A percentile compares a stretch with the other conserved stretches of the same genome.
phyloP scores from a whole-genome alignment of 2,113 vertebrate genomes.

The Chionomys nivalis region DNA sequence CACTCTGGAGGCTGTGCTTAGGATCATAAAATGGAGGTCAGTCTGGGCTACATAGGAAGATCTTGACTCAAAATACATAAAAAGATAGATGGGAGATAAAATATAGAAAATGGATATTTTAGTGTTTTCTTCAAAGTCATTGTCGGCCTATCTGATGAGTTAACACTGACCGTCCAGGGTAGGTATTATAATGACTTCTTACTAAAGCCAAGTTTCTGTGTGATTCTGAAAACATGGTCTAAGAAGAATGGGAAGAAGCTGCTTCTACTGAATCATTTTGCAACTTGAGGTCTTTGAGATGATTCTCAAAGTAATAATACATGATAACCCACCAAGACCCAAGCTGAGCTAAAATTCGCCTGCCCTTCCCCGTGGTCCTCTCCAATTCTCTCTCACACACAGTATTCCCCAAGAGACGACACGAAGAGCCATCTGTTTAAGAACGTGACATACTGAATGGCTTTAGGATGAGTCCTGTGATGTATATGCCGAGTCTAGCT shows the following conservation, averaged over 20 bases:
- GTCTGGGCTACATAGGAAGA: background rate
- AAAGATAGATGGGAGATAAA: background rate
- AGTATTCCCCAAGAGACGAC: background rate
- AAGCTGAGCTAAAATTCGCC: too few relatives aligned
- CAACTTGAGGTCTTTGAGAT: background rate
- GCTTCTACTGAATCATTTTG: background rate
- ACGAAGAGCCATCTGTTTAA: background rate
- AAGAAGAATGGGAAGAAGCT: background rate
- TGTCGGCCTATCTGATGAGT: background rate
- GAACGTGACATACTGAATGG: background rate
- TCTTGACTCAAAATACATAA: background rate
- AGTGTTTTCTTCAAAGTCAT: constrained; percentile 38
- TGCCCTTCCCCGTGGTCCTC: background rate
- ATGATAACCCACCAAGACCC: background rate
- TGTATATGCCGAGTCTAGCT: background rate
- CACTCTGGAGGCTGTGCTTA: background rate
- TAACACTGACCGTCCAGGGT: background rate
- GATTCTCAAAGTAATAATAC: background rate
- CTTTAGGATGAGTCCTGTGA: background rate
- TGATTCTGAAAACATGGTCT: background rate
- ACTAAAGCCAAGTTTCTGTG: background rate
- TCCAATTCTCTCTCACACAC: background rate
- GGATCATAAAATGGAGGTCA: background rate
- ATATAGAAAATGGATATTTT: background rate
- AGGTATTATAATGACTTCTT: background rate